These are phyloP conservation scores for Steatornis caripensis DNA, from an alignment of 2,113 vertebrate species.

Conservation along the genomic window DNA sequence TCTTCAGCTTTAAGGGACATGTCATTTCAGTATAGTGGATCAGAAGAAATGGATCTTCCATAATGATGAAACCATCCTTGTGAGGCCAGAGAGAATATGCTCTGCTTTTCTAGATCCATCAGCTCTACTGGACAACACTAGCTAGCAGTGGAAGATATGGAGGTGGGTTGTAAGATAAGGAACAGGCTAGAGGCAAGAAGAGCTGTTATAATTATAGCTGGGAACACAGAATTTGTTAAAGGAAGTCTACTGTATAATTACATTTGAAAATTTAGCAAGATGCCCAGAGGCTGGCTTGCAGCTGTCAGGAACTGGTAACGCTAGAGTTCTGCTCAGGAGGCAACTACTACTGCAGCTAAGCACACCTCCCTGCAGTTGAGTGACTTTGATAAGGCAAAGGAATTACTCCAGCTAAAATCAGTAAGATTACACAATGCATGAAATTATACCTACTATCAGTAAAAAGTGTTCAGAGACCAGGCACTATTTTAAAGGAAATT, in stretches of 20 bases:
- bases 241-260: slow-evolving; percentile 84
- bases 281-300: slow-evolving; percentile 80
- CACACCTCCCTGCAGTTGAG: slow-evolving; percentile 3
- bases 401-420: neutral
- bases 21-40: neutral
- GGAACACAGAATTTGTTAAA: slow-evolving; percentile 78
- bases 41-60: neutral
- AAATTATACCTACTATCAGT: neutral
- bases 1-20: neutral
- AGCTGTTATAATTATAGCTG: slow-evolving; percentile 76
- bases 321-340: slow-evolving; percentile 66
- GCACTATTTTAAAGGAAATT: neutral
- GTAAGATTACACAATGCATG: neutral
- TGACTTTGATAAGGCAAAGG: slow-evolving; percentile 6
- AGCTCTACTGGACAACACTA: slow-evolving; percentile 50
- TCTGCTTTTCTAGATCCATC: slow-evolving; percentile 43
- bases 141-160: slow-evolving; percentile 69
- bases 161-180: slow-evolving; percentile 70
- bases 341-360: slow-evolving; percentile 42
- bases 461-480: neutral
- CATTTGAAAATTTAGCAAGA: slow-evolving; percentile 81
- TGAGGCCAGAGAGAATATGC: neutral
- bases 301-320: slow-evolving; percentile 75
- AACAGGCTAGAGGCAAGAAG: slow-evolving; percentile 74
- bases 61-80: neutral